Evolutionary conservation across 2,888 invertebrate species (phyloP).

Genomic region (Ferrisia virgata): DNA sequence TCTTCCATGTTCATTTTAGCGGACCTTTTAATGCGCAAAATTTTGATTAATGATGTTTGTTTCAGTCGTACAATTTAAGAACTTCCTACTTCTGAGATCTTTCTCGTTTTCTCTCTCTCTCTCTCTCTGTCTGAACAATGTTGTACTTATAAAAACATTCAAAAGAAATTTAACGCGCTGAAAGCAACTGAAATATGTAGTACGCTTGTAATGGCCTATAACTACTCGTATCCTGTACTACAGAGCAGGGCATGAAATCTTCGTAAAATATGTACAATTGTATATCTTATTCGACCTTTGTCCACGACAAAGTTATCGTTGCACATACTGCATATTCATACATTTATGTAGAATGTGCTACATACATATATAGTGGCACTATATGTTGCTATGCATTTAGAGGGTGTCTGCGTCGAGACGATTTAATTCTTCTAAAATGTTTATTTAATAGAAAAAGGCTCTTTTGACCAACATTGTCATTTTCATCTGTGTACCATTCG

Average conservation of each 20-base stretch:
- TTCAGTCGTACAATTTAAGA: neutral
- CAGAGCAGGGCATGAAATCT: too few relatives aligned
- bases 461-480: neutral
- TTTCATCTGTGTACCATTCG: neutral
- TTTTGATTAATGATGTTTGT: neutral
- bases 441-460: slow-evolving; percentile 21
- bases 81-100: neutral
- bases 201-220: neutral
- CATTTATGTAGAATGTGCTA: neutral
- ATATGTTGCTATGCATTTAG: too few relatives aligned
- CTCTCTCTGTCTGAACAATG: too few relatives aligned
- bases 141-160: neutral
- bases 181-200: neutral
- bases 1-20: neutral
- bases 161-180: neutral
- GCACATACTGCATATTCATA: neutral
- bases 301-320: neutral
- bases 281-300: neutral
- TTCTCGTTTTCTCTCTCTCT: too few relatives aligned
- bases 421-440: slow-evolving; percentile 30
- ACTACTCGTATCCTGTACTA: neutral
- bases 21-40: neutral
- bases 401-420: neutral
- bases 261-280: too few relatives aligned
- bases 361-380: neutral